Evolutionary conservation across 1,140 invertebrate species (phyloP), one percentile per base, ranked within the genome.

Genomic region (Listronotus oregonensis): DNA sequence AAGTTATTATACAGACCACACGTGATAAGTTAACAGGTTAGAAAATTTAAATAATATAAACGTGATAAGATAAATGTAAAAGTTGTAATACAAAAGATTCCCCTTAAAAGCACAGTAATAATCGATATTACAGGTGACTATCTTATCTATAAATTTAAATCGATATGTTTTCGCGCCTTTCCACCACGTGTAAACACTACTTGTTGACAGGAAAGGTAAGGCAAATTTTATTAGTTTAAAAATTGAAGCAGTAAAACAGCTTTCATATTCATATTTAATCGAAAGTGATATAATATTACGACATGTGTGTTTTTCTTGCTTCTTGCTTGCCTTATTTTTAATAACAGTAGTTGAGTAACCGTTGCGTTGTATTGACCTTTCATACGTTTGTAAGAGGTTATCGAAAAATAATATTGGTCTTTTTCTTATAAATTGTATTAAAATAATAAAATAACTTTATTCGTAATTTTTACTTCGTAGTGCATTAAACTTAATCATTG

Each of bases 151-250:
- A 17, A 39, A 27, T 70, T 64, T 27, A 61, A 59, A 57, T 63
- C 34, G 14, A 62, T 34, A 70, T 72, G 70, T 66, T 72, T 72
- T 72, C 67, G 32, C 70, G 68, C 64, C 27, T 57, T 61, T 61
- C 52, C 37, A 32, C 17, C 44, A 70, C 67, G 15, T 47, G 57
- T 49, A 66, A 37, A 10, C 8, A 62, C 37, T 63, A 71, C 70
- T 62, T 72, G 68, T 71, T 69, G 64, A 47, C 54, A 67, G 69
- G 63, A 69, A 44, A 67, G 55, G 43, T 58, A 63, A 59, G 50
- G 10, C 40, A 39, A 42, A 56, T 14, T 17, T 50, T 1, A 49
- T 43, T 57, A 47, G 39, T 51, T 12, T 66, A 55, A 14, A 31
- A 54, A n/a, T 32, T 46, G 39, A 34, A 63, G 18, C 32, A 11